Percentiles rank a stretch among this genome's conserved stretches.
Conservation (phyloP, 2,113 vertebrate genomes). For the Microcebus murinus region DNA sequence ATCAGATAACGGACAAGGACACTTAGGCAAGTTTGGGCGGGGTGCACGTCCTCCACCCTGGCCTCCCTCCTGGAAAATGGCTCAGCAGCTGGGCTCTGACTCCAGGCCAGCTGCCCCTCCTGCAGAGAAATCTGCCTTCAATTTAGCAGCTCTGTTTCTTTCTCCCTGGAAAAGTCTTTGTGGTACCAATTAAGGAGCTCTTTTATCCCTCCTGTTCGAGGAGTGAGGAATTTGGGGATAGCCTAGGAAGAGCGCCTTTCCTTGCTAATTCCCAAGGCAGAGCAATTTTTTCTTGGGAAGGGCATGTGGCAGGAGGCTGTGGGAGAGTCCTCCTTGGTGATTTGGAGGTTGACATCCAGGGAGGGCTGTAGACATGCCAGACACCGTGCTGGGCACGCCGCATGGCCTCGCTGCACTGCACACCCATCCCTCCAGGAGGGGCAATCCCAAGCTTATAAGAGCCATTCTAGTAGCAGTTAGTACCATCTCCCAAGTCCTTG, state of each 20-base stretch:
- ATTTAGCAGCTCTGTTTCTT: slow-evolving; percentile 69
- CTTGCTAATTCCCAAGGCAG: slow-evolving; percentile 7
- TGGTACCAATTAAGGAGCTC: slow-evolving; percentile 65
- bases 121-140: slow-evolving; percentile 67
- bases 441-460: neutral
- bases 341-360: neutral
- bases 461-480: neutral
- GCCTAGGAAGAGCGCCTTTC: slow-evolving; percentile 63
- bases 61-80: slow-evolving; percentile 26
- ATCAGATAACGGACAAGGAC: neutral
- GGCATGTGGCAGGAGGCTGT: neutral
- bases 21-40: neutral
- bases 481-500: neutral
- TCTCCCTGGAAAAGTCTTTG: slow-evolving; percentile 66
- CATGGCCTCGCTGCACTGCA: neutral
- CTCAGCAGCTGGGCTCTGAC: slow-evolving; percentile 30
- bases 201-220: slow-evolving; percentile 62
- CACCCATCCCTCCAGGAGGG: neutral
- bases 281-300: neutral
- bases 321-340: neutral
- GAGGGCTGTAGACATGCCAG: too few relatives aligned
- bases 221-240: slow-evolving; percentile 57
- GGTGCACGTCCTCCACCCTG: neutral
- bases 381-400: rapidly evolving
- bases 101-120: slow-evolving; percentile 50